Evolutionary conservation across 2,888 invertebrate species (phyloP), one percentile per base, ranked within the genome.

Genomic region (Cheilosia urbana): DNA sequence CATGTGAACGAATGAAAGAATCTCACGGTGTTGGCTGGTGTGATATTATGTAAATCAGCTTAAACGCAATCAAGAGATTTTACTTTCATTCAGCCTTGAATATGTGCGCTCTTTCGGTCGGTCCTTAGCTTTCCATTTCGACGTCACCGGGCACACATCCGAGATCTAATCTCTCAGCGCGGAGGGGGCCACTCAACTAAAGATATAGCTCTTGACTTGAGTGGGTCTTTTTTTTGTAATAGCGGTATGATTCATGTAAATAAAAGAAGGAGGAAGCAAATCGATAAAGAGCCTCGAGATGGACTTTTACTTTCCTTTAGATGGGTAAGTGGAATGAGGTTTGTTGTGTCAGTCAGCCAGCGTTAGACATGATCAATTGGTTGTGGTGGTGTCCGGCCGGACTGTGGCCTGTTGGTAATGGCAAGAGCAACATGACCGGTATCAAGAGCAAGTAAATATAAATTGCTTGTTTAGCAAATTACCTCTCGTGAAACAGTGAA

Each of bases 11-110:
- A 66, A 6, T 13, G 34, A 69, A 80, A 76, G 80, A 80, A 69
- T 75, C 55, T 66, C 53, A 55, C 55, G 47, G 62, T 66, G n/a
- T 42, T 19, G 53, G 58, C 37, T 4, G 21, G 17, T 27, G 9
- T 65, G 11, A 65, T 62, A 45, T 76, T 76, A 76, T 71, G 76
- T 71, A 81, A 76, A 81, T 65, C 51, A 69, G 65, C 30, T 7
- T 30, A 57, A 55, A 30, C 49, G 2, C 27, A 15, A 24, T 62
- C 40, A 47, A 17, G 37, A 11, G 24, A 21, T 76, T 69, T 73
- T 69, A 69, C 83, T 84, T 79, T 84, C 83, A 69, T 79, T 79
- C 80, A 84, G 83, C 83, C 83, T 84, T 84, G 83, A 80, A 83
- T n/a, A n/a, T n/a, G n/a, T 24, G 3, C 34, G 40, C n/a, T 49